Conservation (phyloP, 2,888 invertebrate species). For the Brenthis hecate region DNA sequence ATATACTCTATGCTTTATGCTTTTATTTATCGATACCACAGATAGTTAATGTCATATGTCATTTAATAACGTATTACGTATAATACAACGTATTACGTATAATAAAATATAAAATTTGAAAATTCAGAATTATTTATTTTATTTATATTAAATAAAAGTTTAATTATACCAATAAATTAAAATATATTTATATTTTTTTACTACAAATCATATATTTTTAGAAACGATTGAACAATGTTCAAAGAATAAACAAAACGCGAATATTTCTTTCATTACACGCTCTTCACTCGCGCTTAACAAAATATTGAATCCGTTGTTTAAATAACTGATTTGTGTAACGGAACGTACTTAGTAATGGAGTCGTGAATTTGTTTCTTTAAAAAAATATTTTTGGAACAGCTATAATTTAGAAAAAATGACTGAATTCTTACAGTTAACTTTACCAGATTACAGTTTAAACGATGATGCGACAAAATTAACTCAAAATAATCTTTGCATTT, state of each 20-base stretch:
- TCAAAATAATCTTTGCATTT: conserved; percentile 47
- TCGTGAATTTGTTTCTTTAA: conserved; percentile 16
- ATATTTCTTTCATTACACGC: background rate
- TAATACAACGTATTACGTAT: too few species aligned
- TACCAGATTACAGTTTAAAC: conserved; percentile 16
- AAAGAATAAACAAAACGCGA: background rate
- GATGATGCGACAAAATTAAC: background rate
- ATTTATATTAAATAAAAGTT: background rate
- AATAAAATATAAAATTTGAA: background rate
- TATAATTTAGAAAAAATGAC: conserved; percentile 24
- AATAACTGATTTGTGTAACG: conserved; percentile 2
- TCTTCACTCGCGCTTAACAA: background rate
- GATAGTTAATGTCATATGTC: conserved; percentile 10
- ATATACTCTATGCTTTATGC: too few species aligned
- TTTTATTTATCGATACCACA: conserved; percentile 5
- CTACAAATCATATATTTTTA: background rate
- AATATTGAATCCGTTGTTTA: background rate
- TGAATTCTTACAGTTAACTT: conserved; percentile 19
- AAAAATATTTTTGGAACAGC: background rate
- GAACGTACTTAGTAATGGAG: conserved; percentile 26
- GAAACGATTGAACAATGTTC: background rate
- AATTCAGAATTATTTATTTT: background rate
- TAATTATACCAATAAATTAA: background rate
- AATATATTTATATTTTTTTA: background rate
- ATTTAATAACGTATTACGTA: background rate